Evolutionary conservation across 1,140 invertebrate genomes (phyloP).

Genomic region (Cecropterus lyciades): DNA sequence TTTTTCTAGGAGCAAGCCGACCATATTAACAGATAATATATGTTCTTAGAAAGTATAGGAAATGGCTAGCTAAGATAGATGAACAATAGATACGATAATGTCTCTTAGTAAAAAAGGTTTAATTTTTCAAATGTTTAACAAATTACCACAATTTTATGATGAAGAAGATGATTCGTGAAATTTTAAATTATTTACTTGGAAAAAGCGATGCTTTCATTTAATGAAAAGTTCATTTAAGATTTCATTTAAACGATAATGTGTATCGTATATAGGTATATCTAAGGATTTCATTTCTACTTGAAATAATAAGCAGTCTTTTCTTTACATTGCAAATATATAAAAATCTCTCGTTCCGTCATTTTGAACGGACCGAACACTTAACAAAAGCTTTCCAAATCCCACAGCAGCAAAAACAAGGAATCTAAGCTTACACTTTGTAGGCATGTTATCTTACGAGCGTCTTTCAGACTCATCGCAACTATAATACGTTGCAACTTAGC

Average conservation of each 20-base stretch:
- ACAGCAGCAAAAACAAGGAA: constrained; percentile 68
- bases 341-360: constrained; percentile 57
- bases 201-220: too few species aligned
- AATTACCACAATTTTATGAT: too few species aligned
- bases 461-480: constrained; percentile 23
- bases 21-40: constrained; percentile 24
- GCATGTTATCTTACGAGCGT: constrained; percentile 38
- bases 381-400: constrained; percentile 67
- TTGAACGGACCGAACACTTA: constrained; percentile 61
- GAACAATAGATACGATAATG: too few species aligned
- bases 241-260: too few species aligned
- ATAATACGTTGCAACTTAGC: constrained; percentile 36
- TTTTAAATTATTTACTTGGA: too few species aligned
- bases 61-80: too few species aligned
- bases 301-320: too few species aligned
- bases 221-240: too few species aligned
- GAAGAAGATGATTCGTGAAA: too few species aligned
- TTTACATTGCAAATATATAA: constrained; percentile 1
- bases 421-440: constrained; percentile 48
- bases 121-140: too few species aligned
- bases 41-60: background rate
- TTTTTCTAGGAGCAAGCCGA: constrained; percentile 40
- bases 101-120: background rate
- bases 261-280: too few species aligned
- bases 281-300: too few species aligned